Evolutionary conservation across 2,888 invertebrate species (phyloP), one percentile per base, ranked within the genome.

Genomic region (Drosophila putrida): DNA sequence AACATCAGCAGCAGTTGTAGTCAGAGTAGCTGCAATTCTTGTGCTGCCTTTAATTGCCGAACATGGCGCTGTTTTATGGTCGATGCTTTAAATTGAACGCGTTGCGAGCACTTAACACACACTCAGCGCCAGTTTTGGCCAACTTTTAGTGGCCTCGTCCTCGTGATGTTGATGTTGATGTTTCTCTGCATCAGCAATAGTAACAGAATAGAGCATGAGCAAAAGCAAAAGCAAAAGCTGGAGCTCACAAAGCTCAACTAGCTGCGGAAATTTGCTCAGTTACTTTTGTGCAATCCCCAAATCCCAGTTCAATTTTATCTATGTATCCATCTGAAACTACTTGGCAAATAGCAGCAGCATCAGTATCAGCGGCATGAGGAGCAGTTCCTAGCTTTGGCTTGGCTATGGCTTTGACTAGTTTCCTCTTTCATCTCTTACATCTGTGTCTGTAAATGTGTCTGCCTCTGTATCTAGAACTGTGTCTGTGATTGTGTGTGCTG

Each of bases 251-350:
- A 80, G 87, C 78, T 74, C 73, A 80, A 75, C 89, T 86, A 82
- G 86, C 83, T 88, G 88, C 82, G 82, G 82, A 89, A 87, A 89
- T 87, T 87, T 85, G 88, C 88, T 87, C 88, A 89, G 86, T 89
- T 87, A 82, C 86, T 87, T 80, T 86, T 80, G 89, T 80, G 88
- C 76, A 82, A 82, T 85, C 86, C 89, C 86, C 73, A 89, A 88
- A 82, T 87, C 86, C 86, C 86, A 89, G 89, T 87, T 85, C 86
- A 87, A 87, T 87, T 89, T 85, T 82, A 87, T 85, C 89, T 80
- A 86, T 86, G 89, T 88, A 83, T 86, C 81, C 86, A 88, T 83
- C 81, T 80, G 80, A 76, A 86, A 88, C 80, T 82, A 73, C 79
- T 80, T 73, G 84, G 78, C 74, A 82, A 88, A 83, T 83, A 83